Evolutionary conservation across 2,888 invertebrate genomes (phyloP).

Genomic region (Argyra leucocephala): DNA sequence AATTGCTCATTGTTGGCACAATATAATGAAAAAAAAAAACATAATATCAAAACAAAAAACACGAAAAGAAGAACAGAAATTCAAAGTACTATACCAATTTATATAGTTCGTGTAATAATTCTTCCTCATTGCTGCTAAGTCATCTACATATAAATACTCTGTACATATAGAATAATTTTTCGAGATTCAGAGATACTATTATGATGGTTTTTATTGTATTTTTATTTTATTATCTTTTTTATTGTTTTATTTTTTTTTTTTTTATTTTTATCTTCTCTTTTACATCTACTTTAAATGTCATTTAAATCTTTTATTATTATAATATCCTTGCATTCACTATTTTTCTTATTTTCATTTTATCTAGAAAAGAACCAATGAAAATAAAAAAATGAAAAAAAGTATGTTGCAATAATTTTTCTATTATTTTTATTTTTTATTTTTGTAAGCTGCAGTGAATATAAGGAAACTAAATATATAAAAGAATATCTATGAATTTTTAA

Average conservation of each 20-base stretch:
- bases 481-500: too few relatives aligned
- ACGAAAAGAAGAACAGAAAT: neutral
- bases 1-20: neutral
- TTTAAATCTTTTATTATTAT: constrained; percentile 1
- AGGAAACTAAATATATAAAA: too few relatives aligned
- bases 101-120: neutral
- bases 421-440: too few relatives aligned
- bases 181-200: neutral
- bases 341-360: too few relatives aligned
- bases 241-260: neutral
- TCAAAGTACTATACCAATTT: neutral
- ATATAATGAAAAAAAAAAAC: too few relatives aligned
- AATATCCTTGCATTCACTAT: neutral
- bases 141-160: neutral
- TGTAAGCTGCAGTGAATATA: too few relatives aligned
- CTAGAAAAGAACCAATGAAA: too few relatives aligned
- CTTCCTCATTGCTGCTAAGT: neutral
- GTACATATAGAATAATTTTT: neutral
- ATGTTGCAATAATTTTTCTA: too few relatives aligned
- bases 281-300: constrained; percentile 2
- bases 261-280: neutral
- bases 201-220: neutral
- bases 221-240: neutral
- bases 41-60: too few relatives aligned
- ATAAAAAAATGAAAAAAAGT: too few relatives aligned